Base-by-base conservation (phyloP, 2,113 vertebrate species). In the Casuarius casuarius region DNA sequence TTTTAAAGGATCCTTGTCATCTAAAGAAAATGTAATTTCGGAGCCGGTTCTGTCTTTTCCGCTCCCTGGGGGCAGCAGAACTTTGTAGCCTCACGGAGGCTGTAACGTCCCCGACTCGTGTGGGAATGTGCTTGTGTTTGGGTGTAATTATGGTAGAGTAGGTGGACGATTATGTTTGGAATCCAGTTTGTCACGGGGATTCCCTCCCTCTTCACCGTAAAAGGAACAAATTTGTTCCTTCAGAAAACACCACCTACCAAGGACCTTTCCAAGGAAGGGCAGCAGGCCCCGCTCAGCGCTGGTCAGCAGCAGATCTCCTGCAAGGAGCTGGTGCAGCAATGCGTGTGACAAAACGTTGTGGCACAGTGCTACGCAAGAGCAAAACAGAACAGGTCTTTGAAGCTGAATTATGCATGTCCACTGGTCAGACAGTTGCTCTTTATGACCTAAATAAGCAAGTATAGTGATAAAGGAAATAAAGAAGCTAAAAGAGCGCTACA, bases 131-230 rank as follows among this genome's bases (percentile, higher is more conserved):
- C 68, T 85, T 71, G 3, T 10, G 40, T 77, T 80, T 74, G 48
- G 75, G 4, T 19, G 80, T 59, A 67, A 78, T 84, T 71, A 52
- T 25, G 28, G 29, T 13, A 71, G 52, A 84, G 81, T 49, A 86
- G 86, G 81, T 79, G 86, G 72, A 81, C 42, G 97, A 91, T 91
- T 94, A 87, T 88, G 65, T 33, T 89, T 91, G 89, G 77, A 95
- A 96, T 91, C 81, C 76, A 42, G 26, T 35, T 67, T 72, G 59
- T 58, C 75, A 58, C 78, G 38, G 91, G 93, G 80, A 95, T 91
- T 95, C 75, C 72, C 87, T 78, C 28, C 67, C 12, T 5, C 31
- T 87, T 73, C 51, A 11, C 51, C 4, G 1, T 77, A 80, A 80
- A 91, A 92, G 35, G 80, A 92, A 74, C 31, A 66, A 95, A 22